Percentiles rank a stretch among this genome's conserved stretches.
phyloP scores from a whole-genome alignment of 2,113 vertebrate species.

The Peromyscus polionotus region DNA sequence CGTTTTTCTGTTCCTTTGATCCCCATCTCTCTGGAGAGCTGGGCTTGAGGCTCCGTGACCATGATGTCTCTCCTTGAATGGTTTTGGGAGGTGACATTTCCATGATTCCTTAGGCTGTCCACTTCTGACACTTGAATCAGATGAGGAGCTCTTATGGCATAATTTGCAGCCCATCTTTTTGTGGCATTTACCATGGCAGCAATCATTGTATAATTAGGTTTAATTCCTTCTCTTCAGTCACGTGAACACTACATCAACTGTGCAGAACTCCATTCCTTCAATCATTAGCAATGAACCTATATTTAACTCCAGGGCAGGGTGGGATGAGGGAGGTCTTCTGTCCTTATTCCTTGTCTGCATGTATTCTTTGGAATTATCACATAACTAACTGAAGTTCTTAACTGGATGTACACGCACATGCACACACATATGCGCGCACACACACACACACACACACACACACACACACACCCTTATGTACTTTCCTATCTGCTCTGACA shows the following conservation, averaged over 20 bases:
- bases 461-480: neutral
- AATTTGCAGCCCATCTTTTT: neutral
- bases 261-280: neutral
- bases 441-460: neutral
- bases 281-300: neutral
- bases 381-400: neutral
- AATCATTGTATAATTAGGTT: neutral
- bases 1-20: neutral
- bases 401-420: neutral
- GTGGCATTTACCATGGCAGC: slow-evolving; percentile 19
- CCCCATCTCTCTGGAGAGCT: neutral
- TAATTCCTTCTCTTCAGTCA: slow-evolving; percentile 38
- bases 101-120: neutral
- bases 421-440: neutral
- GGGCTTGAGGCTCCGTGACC: neutral
- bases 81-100: neutral
- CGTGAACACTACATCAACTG: neutral
- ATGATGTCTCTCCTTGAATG: accelerated
- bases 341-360: neutral
- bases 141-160: neutral
- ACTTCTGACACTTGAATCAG: neutral
- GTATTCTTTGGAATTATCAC: neutral
- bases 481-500: neutral
- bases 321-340: neutral
- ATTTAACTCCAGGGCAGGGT: neutral